Percentiles rank a stretch among this genome's conserved stretches.
These are phyloP conservation scores for Elephantulus edwardii DNA, from an alignment of 2,113 vertebrate genomes.

Conservation along the genomic window DNA sequence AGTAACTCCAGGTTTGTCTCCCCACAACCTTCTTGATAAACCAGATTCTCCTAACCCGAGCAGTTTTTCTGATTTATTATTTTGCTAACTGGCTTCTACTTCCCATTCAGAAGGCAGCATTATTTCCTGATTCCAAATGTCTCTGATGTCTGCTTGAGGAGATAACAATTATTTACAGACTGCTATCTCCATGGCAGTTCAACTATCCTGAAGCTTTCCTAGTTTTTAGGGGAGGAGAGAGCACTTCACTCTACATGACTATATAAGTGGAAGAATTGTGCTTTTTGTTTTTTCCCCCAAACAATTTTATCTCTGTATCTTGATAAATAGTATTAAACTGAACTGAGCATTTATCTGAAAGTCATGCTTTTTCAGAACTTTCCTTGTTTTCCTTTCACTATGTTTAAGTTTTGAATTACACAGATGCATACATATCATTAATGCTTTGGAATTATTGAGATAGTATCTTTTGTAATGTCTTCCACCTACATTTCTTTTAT, in stretches of 20 bases:
- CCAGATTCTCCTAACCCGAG: constrained; percentile 11
- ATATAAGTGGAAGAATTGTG: background rate
- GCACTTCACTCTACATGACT: background rate
- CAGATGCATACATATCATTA: background rate
- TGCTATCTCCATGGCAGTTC: background rate
- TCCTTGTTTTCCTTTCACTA: background rate
- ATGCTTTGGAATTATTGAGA: background rate
- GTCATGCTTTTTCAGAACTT: background rate
- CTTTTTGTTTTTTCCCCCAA: constrained; percentile 13
- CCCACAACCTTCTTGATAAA: background rate
- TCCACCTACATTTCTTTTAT: background rate
- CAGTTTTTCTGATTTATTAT: background rate
- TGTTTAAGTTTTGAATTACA: background rate
- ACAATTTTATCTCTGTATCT: background rate
- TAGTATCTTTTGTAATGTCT: background rate
- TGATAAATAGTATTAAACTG: constrained; percentile 29
- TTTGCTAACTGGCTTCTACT: constrained; percentile 37
- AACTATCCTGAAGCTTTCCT: background rate
- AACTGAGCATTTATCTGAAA: background rate
- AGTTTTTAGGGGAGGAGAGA: background rate
- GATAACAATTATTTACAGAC: background rate
- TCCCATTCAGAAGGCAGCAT: background rate
- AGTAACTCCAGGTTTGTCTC: background rate
- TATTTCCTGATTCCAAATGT: background rate
- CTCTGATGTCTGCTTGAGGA: background rate